Percentiles rank a stretch among this genome's conserved stretches.
Conservation (phyloP, 1,140 invertebrate species). For the Phymorhynchus buccinoides region DNA sequence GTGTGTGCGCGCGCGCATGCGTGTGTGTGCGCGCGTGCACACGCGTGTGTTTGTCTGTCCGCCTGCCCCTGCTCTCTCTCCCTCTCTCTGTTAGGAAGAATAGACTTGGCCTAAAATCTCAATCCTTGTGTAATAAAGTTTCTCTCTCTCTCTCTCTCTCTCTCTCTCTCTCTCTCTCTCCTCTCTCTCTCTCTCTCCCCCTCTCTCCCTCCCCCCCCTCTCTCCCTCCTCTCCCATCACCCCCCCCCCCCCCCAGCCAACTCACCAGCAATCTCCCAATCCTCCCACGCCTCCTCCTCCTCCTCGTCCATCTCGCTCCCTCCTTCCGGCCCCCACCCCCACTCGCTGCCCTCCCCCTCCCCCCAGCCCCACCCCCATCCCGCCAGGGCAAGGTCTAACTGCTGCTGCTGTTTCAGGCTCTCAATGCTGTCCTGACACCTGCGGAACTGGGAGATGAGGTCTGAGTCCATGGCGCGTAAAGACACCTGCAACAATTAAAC, state of each 20-base stretch:
- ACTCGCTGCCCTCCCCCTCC: conserved; percentile 30
- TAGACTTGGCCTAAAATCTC: too few relatives aligned
- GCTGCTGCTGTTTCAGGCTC: conserved; percentile 38
- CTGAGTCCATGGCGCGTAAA: conserved; percentile 40
- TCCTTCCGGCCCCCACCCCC: conserved; percentile 35
- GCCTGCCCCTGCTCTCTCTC: too few relatives aligned
- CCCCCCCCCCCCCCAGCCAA: neutral
- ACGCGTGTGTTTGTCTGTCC: too few relatives aligned
- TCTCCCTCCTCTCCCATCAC: neutral
- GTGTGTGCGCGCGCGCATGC: neutral
- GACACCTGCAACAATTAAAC: conserved; percentile 29
- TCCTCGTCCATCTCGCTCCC: conserved; percentile 34
- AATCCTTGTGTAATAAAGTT: too few relatives aligned
- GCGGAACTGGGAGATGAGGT: conserved; percentile 41
- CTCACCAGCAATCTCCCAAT: conserved; percentile 41
- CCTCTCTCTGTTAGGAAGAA: too few relatives aligned
- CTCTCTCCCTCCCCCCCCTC: neutral
- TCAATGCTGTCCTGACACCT: conserved; percentile 48
- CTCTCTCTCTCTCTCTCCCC: neutral
- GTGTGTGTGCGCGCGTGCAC: neutral
- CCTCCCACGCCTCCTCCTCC: conserved; percentile 44
- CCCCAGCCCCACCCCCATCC: conserved; percentile 29
- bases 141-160: neutral
- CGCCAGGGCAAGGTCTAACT: conserved; percentile 30
- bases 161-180: neutral